Base-by-base conservation (phyloP, 1,140 invertebrate genomes). In the Calliphora vicina region DNA sequence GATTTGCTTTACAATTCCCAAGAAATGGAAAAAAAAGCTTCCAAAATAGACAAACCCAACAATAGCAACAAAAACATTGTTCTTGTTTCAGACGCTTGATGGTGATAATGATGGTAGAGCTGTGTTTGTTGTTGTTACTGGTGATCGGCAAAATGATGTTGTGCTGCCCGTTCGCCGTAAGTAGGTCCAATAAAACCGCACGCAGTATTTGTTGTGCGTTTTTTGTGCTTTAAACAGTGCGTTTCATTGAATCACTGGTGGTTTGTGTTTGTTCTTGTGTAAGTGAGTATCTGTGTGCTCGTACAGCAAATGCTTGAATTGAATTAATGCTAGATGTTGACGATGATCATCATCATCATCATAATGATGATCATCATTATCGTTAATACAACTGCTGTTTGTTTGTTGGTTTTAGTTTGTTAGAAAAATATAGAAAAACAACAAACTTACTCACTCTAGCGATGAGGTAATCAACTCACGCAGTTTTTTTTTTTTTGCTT, bases 381-480 rank as follows among this genome's bases (percentile, higher is more conserved):
- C n/a, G 50, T 57, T 57, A 17, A 57, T 57, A 57, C 45, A 57
- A 57, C 45, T 17, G 45, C 4, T 57, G 13, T 57, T 57, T 57
- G 45, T 57, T 57, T 17, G 35, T 6, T 35, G 10, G 35, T 35
- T 35, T 35, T 35, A 10, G 35, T 35, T 35, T 35, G 35, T 35
- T 35, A 35, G 35, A 35, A 57, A 57, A 17, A 57, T 57, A 57
- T n/a, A 57, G 15, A 57, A 57, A 57, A 35, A 57, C 50, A 57
- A 57, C 50, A 57, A n/a, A 67, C n/a, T 17, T 23, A 67, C 12
- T 23, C 61, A 67, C 23, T 67, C n/a, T 67, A 25, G 61, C 61
- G 61, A 67, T 67, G 61, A 67, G 61, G 61, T 67, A 67, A 67
- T 67, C 61, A 67, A 67, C n/a, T 67, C 23, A 67, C 61, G 61